Base-by-base conservation (phyloP, 2,797 vertebrate species). In the Parambassis ranga region DNA sequence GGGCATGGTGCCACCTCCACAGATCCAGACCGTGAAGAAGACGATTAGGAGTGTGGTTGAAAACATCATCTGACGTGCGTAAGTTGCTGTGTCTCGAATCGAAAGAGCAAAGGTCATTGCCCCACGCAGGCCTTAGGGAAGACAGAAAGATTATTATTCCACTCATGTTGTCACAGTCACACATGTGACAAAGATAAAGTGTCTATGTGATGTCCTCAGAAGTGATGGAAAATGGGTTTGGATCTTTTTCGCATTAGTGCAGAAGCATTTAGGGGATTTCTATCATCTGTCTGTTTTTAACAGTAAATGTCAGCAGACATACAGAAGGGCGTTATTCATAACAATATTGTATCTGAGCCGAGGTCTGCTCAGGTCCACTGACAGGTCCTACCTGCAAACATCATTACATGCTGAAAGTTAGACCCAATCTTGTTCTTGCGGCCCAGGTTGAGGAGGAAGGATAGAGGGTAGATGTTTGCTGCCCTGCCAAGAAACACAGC, bases 41-140 rank as follows among this genome's bases (percentile, higher is more conserved):
- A 99, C 97, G 0, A 99, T 97, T 35, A 98, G 92, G 20, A 98
- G 93, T 0, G 95, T 98, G 2, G 96, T 98, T 24, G 95, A 95
- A 83, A 99, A 99, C 95, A 97, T 98, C 96, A 98, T 97, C 83
- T 95, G 95, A 11, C 95, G 92, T 0, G 97, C 96, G 0, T 98
- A 98, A 0, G 95, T 97, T 7, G 96, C 95, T 0, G 97, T 98
- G 84, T 99, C 97, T 0, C 97, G 90, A 81, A 98, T 98, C 20
- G 97, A 95, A 59, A 99, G 89, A 6, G 97, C 97, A n/a, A 99
- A 99, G 0, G 97, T 94, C 96, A 98, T 98, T 0, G 97, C 96
- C 14, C 97, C 97, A 7, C 96, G 95, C 66, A 99, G 92, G 30
- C 97, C 97, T 99, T n/a, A 77, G 43, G 37, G 24, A 14, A 49